A percentile compares a stretch with the other conserved stretches of the same genome.
These are phyloP conservation scores for Ailuropoda melanoleuca DNA, from an alignment of 2,113 vertebrate genomes.

Conservation along the genomic window DNA sequence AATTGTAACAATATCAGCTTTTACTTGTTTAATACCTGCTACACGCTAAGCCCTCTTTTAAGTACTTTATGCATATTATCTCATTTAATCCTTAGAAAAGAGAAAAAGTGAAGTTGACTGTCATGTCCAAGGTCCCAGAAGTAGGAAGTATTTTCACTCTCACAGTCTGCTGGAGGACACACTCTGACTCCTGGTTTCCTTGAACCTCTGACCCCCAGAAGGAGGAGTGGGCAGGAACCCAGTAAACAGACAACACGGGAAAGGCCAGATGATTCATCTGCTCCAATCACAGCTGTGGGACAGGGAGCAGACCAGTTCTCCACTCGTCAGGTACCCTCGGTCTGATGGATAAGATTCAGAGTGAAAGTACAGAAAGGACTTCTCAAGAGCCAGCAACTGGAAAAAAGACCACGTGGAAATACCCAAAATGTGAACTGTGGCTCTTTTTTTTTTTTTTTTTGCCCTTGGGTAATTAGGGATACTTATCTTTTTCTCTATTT, in stretches of 20 bases:
- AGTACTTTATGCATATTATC: not conserved
- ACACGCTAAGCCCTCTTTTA: not conserved
- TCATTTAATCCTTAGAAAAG: not conserved
- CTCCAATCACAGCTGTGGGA: not conserved
- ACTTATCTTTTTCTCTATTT: not conserved
- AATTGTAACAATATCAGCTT: not conserved
- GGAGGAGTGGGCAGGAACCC: not conserved
- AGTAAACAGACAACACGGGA: not conserved
- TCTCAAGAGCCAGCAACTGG: not conserved
- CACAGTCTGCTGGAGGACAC: not conserved
- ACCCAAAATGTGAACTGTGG: not conserved
- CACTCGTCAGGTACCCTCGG: too few species aligned
- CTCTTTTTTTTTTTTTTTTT: not conserved
- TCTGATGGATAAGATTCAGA: not conserved
- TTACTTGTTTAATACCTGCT: not conserved
- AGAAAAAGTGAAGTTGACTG: not conserved
- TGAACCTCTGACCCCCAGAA: not conserved
- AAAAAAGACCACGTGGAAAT: not conserved
- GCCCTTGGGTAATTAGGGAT: not conserved
- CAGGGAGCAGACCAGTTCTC: not conserved
- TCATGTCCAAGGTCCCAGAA: not conserved
- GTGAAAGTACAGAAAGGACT: not conserved
- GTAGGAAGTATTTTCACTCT: not conserved
- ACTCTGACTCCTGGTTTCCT: not conserved
- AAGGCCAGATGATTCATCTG: not conserved